phyloP scores from a whole-genome alignment of 2,888 invertebrate species.

The Aphidius colemani region DNA sequence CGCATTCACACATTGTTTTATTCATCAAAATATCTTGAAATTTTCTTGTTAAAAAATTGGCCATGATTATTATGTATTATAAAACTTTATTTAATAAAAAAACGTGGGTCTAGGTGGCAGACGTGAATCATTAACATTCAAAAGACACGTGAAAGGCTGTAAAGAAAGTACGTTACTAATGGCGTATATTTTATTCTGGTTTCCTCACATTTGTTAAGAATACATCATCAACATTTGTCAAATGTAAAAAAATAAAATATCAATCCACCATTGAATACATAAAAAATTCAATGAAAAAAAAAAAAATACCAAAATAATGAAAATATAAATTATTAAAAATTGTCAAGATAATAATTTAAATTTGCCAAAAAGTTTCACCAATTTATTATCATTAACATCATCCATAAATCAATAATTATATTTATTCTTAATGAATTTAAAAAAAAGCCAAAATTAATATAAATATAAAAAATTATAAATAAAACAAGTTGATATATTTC shows the following conservation, averaged over 20 bases:
- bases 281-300: not conserved
- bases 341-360: not conserved
- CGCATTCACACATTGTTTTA: too few relatives aligned
- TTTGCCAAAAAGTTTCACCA: not conserved
- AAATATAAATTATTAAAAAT: not conserved
- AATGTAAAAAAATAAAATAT: not conserved
- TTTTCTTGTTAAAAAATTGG: too few relatives aligned
- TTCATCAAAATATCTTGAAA: too few relatives aligned
- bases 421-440: not conserved
- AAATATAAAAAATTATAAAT: conserved; percentile 1
- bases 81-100: too few relatives aligned
- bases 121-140: conserved; percentile 2
- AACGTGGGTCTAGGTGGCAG: too few relatives aligned
- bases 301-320: not conserved
- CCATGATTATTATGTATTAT: too few relatives aligned
- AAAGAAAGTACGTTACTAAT: conserved; percentile 22
- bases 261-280: not conserved
- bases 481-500: conserved; percentile 16
- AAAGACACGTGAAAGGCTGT: conserved; percentile 21
- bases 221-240: not conserved
- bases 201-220: too few relatives aligned
- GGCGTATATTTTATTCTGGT: not conserved
- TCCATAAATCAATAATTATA: conserved; percentile 13
- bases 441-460: not conserved
- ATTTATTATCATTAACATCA: conserved; percentile 13